Conservation (phyloP, 2,888 invertebrate species). For the Campaea margaritaria region DNA sequence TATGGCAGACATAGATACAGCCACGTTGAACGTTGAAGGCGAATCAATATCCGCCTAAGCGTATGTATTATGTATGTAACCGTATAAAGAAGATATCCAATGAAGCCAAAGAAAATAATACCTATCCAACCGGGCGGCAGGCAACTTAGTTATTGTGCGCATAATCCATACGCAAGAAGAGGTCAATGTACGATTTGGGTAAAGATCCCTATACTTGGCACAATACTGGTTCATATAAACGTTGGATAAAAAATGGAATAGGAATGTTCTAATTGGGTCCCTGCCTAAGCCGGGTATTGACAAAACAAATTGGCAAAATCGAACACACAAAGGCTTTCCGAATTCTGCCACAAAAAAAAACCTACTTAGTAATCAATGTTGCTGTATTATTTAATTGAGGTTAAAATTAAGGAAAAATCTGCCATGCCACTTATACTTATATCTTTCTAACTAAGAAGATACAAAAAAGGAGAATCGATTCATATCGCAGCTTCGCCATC, state of each 20-base stretch:
- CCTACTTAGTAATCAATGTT: neutral
- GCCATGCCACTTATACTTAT: too few relatives aligned
- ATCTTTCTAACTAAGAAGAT: too few relatives aligned
- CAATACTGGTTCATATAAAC: conserved; percentile 28
- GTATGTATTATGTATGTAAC: conserved; percentile 3
- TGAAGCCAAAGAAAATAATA: conserved; percentile 52
- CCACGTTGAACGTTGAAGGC: conserved; percentile 12
- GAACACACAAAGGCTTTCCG: neutral
- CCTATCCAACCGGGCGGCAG: conserved; percentile 32
- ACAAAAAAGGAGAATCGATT: neutral
- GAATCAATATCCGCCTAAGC: conserved; percentile 21
- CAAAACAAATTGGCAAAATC: neutral
- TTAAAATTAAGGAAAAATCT: too few relatives aligned
- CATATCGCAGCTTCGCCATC: conserved; percentile 1
- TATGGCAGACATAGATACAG: conserved; percentile 1
- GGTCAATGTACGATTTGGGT: conserved; percentile 47
- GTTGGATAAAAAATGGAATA: conserved; percentile 26
- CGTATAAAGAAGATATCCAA: conserved; percentile 32
- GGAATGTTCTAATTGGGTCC: conserved; percentile 35
- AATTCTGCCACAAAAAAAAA: conserved; percentile 1
- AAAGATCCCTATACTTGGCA: conserved; percentile 20
- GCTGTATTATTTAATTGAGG: neutral
- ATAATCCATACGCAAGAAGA: conserved; percentile 45
- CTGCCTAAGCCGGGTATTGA: neutral
- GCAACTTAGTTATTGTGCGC: conserved; percentile 45